A percentile compares a stretch with the other conserved stretches of the same genome.
Conservation (phyloP, 2,113 vertebrate genomes). For the Rhinopomastus cyanomelas region DNA sequence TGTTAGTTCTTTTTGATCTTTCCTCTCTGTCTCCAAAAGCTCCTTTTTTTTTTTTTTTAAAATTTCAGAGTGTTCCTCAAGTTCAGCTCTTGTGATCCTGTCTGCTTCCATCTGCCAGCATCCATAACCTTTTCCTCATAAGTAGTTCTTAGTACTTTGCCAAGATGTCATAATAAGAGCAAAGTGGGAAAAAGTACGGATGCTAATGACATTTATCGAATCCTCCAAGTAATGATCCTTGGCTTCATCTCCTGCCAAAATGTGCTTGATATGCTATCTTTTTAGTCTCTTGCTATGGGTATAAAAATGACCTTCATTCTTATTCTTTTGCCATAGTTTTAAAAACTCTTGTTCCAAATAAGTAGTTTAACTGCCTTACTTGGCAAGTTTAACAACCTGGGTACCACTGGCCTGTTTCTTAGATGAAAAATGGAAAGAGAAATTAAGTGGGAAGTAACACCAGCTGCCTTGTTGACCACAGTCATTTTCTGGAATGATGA, state of each 20-base stretch:
- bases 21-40: background rate
- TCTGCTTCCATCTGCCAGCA: background rate
- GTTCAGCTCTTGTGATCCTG: background rate
- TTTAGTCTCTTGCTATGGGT: background rate
- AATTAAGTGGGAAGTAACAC: background rate
- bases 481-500: background rate
- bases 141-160: background rate
- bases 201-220: background rate
- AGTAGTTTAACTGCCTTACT: background rate
- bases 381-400: background rate
- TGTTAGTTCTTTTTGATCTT: background rate
- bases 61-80: background rate
- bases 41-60: background rate
- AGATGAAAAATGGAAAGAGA: background rate
- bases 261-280: background rate
- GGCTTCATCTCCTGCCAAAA: background rate
- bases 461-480: background rate
- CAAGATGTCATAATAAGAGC: background rate
- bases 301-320: background rate
- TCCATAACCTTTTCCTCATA: background rate
- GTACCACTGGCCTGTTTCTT: background rate
- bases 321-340: conserved; percentile 6
- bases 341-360: background rate
- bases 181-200: background rate
- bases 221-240: conserved; percentile 1